phyloP scores from a whole-genome alignment of 2,113 vertebrate genomes.

The Gymnobelideus leadbeateri region DNA sequence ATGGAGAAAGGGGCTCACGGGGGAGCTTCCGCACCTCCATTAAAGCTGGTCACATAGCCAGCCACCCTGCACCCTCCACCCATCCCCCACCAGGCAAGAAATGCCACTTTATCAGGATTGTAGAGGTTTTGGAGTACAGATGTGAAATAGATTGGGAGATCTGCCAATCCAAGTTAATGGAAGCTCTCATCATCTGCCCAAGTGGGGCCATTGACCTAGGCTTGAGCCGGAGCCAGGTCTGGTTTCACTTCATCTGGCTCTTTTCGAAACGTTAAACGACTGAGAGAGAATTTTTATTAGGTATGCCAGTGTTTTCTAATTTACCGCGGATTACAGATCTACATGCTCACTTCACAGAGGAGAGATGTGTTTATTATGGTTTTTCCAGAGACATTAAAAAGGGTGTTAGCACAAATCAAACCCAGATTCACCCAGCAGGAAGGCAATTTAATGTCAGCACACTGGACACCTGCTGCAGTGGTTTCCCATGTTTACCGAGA shows the following conservation, averaged over 20 bases:
- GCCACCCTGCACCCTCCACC: not conserved
- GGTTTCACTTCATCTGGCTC: constrained; percentile 78
- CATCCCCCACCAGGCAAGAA: constrained; percentile 70
- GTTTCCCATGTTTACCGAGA: constrained; percentile 51
- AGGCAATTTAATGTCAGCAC: constrained; percentile 73
- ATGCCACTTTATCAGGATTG: constrained; percentile 52
- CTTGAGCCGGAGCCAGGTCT: constrained; percentile 81
- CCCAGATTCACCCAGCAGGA: constrained; percentile 67
- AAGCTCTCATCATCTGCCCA: constrained; percentile 79
- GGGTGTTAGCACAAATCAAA: constrained; percentile 76
- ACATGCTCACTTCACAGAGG: constrained; percentile 71
- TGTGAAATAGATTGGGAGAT: constrained; percentile 77
- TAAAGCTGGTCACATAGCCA: not conserved
- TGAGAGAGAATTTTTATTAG: constrained; percentile 79
- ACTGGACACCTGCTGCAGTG: constrained; percentile 39
- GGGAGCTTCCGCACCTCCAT: not conserved
- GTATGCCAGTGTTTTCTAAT: constrained; percentile 68
- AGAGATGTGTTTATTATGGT: constrained; percentile 73
- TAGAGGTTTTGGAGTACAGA: constrained; percentile 71
- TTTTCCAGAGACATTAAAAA: constrained; percentile 75
- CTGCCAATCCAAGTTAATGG: constrained; percentile 81
- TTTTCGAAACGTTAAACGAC: constrained; percentile 81
- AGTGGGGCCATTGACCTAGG: constrained; percentile 74
- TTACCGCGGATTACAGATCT: constrained; percentile 64
- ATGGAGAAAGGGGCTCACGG: not conserved